These are phyloP conservation scores for Heptranchias perlo DNA, from an alignment of 2,113 vertebrate genomes.

Conservation along the genomic window DNA sequence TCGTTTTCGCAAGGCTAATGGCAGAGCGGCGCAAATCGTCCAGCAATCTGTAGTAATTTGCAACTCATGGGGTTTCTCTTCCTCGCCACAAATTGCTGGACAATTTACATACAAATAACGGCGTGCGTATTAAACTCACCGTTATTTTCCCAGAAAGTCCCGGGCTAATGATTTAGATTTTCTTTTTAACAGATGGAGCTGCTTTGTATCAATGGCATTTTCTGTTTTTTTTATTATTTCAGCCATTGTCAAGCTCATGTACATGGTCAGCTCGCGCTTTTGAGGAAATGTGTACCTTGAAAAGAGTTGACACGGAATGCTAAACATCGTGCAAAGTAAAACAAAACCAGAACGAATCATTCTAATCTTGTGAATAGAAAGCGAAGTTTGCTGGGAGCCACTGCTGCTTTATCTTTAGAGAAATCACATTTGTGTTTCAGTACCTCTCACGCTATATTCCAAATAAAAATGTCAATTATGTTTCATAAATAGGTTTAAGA, in stretches of 20 bases:
- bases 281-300: too few relatives aligned
- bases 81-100: background rate
- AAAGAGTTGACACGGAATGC: background rate
- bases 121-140: background rate
- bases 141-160: background rate
- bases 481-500: conserved; percentile 16
- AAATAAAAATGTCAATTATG: background rate
- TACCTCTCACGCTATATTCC: background rate
- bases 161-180: background rate
- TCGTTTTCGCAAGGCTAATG: too few relatives aligned
- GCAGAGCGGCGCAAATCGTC: background rate
- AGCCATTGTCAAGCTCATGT: background rate
- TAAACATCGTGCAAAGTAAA: background rate
- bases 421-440: conserved; percentile 11
- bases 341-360: background rate
- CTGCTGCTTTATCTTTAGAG: background rate
- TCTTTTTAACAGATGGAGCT: background rate
- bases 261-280: background rate
- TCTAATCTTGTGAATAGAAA: background rate
- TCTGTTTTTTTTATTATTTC: background rate
- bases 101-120: background rate
- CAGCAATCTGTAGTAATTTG: background rate
- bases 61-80: background rate
- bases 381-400: background rate
- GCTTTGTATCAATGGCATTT: background rate